Percentiles rank a stretch among this genome's conserved stretches.
Conservation (phyloP, 2,113 vertebrate species). For the Hippocampus zosterae region DNA sequence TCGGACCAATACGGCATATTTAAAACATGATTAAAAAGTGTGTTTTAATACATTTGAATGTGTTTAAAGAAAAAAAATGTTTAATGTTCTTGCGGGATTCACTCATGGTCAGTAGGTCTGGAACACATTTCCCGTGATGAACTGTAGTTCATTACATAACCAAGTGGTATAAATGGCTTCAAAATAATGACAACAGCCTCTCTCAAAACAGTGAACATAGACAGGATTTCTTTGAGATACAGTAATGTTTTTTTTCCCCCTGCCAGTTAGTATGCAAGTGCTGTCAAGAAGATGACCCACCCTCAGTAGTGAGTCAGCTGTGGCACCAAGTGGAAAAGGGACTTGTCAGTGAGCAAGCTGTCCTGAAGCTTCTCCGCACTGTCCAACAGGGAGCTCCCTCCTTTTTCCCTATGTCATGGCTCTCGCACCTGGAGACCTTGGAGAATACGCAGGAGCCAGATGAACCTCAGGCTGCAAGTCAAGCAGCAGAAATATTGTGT, state of each 20-base stretch:
- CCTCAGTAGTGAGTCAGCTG: conserved; percentile 61
- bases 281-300: conserved; percentile 66
- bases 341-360: conserved; percentile 60
- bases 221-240: neutral
- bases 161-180: no score
- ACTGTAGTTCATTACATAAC: no score
- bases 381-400: conserved; percentile 42
- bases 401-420: conserved; percentile 54
- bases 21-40: no score
- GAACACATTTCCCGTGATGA: no score
- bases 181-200: neutral
- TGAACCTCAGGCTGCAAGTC: conserved; percentile 16
- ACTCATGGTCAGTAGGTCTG: no score
- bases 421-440: conserved; percentile 60
- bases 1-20: no score
- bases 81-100: no score
- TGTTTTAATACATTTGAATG: no score
- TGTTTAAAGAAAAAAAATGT: no score
- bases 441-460: conserved; percentile 10
- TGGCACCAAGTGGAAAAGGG: conserved; percentile 68
- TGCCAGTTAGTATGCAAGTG: conserved; percentile 75
- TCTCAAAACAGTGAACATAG: neutral
- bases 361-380: conserved; percentile 70
- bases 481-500: neutral
- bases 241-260: neutral